Conservation (phyloP, 92 coral and sea anemone genomes). For the Porites cylindrica region DNA sequence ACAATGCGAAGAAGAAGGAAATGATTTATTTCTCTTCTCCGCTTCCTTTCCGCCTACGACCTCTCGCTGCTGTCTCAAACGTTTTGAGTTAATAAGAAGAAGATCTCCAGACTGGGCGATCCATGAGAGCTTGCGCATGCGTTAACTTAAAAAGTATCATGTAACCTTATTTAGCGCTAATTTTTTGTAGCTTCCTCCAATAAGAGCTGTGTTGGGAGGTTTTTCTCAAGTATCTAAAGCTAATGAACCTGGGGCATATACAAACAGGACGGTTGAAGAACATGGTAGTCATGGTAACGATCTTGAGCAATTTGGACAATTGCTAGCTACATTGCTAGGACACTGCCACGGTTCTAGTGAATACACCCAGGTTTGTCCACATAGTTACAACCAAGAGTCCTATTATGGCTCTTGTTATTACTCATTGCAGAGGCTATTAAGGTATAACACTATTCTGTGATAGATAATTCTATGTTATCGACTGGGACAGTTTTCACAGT, state of each 20-base stretch:
- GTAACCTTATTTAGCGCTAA: background rate
- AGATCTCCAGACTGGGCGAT: too few relatives aligned
- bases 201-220: constrained; percentile 74
- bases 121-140: too few relatives aligned
- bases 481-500: too few relatives aligned
- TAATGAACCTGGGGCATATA: constrained; percentile 4
- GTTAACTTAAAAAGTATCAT: background rate
- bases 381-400: background rate
- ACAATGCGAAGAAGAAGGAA: too few relatives aligned
- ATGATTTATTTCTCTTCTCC: too few relatives aligned
- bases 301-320: constrained; percentile 69
- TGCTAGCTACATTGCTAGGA: constrained; percentile 59
- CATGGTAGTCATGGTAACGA: constrained; percentile 13
- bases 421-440: too few relatives aligned
- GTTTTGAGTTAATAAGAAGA: too few relatives aligned
- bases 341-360: constrained; percentile 70
- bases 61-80: too few relatives aligned
- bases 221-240: constrained; percentile 35
- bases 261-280: constrained; percentile 35
- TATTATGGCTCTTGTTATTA: too few relatives aligned
- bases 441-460: too few relatives aligned
- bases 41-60: too few relatives aligned
- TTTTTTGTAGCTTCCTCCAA: constrained; percentile 57
- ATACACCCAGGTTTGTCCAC: constrained; percentile 61
- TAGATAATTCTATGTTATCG: too few relatives aligned